Percentiles rank a stretch among this genome's conserved stretches.
Conservation (phyloP, 2,113 vertebrate genomes). For the Larimichthys crocea region DNA sequence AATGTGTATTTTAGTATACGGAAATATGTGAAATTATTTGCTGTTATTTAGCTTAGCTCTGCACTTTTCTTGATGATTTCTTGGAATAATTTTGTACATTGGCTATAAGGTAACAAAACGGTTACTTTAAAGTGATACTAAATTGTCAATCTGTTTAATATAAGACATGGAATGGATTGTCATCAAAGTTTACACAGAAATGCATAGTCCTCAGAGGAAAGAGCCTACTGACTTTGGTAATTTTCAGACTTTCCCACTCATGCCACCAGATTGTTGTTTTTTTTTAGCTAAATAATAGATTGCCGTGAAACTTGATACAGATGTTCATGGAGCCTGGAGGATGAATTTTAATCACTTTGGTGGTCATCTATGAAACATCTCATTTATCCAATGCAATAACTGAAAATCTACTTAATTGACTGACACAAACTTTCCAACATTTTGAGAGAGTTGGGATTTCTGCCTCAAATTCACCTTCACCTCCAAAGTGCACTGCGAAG, state of each 20-base stretch:
- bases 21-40: background rate
- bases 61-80: background rate
- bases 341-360: background rate
- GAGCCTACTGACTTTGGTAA: too few species aligned
- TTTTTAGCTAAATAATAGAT: too few species aligned
- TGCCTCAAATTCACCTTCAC: too few species aligned
- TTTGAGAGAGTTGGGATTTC: too few species aligned
- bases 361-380: background rate
- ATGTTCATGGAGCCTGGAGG: too few species aligned
- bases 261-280: background rate
- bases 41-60: background rate
- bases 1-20: background rate
- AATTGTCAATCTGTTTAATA: background rate
- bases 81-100: background rate
- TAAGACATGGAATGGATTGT: background rate
- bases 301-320: background rate
- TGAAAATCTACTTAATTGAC: too few species aligned
- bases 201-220: background rate
- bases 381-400: too few species aligned
- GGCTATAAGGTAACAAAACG: background rate
- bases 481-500: too few species aligned
- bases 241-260: too few species aligned
- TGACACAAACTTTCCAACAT: too few species aligned
- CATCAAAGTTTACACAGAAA: too few species aligned
- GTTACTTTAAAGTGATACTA: background rate